Base-by-base conservation (phyloP, 2,888 invertebrate species). In the Xestoiulus laeticollis region DNA sequence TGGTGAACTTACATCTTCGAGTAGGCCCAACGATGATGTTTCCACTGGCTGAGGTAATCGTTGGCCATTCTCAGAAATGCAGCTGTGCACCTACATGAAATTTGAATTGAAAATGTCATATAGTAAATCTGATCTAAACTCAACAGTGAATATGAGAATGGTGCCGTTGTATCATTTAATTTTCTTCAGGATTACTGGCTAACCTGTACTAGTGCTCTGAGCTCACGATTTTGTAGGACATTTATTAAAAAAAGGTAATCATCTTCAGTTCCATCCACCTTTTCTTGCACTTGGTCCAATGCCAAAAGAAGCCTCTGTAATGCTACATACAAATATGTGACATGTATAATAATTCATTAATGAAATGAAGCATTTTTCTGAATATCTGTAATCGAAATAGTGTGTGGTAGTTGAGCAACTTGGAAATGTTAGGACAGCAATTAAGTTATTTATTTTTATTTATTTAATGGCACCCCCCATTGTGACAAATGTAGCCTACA, bases 211-310 rank as follows among this genome's bases (percentile, higher is more conserved):
- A 98, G 93, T 48, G 97, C 97, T 93, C 97, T 96, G 0, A 98
- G 94, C 91, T 97, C 96, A 92, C 96, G 96, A 8, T 96, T 97
- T 92, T 96, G 96, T 86, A 98, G 93, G 86, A 97, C 93, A 90
- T 96, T 96, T 92, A 95, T 96, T 16, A 97, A 93, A 91, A 97
- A 97, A 85, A 95, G 95, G 89, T 97, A 94, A 93, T 97, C 97
- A 92, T 97, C 96, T 90, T 97, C 96, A 48, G 90, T 90, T 89
- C 95, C 95, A 89, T 94, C 94, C 83, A 95, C 92, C 89, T 93
- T 93, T 88, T 94, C 94, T 90, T 95, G 95, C 82, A 96, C 95
- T 92, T 96, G 96, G 92, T 96, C 96, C 90, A 97, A 93, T n/a
- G 96, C 96, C 90, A 95, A 94, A 91, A 97, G 93, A 90, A 97